Evolutionary conservation across 2,888 invertebrate species (phyloP).

Genomic region (Spatulosminthurus flaviceps): DNA sequence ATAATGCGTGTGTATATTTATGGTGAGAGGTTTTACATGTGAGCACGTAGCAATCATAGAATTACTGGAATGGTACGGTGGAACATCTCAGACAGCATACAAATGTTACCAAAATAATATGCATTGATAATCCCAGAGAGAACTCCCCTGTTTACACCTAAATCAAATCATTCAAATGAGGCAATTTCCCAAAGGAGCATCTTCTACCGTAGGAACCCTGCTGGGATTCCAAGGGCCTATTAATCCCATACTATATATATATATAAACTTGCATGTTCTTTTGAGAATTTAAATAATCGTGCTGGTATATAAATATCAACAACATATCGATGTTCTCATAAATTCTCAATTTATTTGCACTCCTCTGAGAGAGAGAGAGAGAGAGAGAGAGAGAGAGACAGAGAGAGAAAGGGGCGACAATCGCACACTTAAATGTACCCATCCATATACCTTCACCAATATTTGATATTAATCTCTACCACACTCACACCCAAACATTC

Average conservation of each 20-base stretch:
- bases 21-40: not conserved
- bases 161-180: slow-evolving; percentile 38
- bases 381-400: not conserved
- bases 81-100: slow-evolving; percentile 35
- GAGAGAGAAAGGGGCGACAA: slow-evolving; percentile 21
- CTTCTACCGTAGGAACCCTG: not conserved
- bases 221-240: not conserved
- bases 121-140: slow-evolving; percentile 22
- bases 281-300: not conserved
- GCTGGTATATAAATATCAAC: not conserved
- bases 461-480: slow-evolving; percentile 9
- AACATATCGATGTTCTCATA: slow-evolving; percentile 3
- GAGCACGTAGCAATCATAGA: slow-evolving; percentile 22
- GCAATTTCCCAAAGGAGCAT: slow-evolving; percentile 40
- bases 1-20: no score
- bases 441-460: not conserved
- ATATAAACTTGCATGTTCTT: no score
- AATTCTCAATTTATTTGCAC: slow-evolving; percentile 22
- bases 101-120: slow-evolving; percentile 15
- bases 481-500: slow-evolving; percentile 12
- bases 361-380: no score
- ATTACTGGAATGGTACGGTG: slow-evolving; percentile 1
- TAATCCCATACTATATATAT: not conserved
- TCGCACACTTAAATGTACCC: no score
- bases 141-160: slow-evolving; percentile 42